A percentile compares a stretch with the other conserved stretches of the same genome.
phyloP scores from a whole-genome alignment of 2,797 vertebrate species.

The Chiloscyllium punctatum region DNA sequence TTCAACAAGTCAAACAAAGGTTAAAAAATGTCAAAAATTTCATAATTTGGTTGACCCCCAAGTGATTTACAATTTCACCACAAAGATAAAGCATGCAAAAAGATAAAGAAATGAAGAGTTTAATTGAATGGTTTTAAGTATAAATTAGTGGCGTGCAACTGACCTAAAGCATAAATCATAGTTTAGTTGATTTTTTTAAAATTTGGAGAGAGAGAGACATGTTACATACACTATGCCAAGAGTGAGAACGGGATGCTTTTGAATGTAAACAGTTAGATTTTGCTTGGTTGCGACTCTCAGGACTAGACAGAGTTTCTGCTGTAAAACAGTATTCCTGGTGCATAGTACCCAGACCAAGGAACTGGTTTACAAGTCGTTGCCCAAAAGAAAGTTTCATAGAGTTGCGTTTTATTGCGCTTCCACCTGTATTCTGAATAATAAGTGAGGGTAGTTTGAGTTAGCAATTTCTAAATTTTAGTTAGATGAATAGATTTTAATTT shows the following conservation, averaged over 20 bases:
- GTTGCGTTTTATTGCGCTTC: conserved; percentile 60
- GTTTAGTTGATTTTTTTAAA: conserved; percentile 34
- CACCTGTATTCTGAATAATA: conserved; percentile 75
- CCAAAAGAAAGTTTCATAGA: conserved; percentile 81
- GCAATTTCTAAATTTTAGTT: conserved; percentile 13
- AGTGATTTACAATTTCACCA: not conserved
- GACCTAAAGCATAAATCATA: not conserved
- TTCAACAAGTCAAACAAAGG: not conserved
- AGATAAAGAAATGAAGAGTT: not conserved
- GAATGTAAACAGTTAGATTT: conserved; percentile 59
- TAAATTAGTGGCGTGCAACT: not conserved
- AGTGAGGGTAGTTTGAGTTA: conserved; percentile 43
- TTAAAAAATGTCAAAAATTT: not conserved
- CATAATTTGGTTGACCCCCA: not conserved
- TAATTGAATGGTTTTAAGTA: not conserved
- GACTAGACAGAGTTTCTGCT: conserved; percentile 70
- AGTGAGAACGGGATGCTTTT: conserved; percentile 80
- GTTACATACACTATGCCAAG: conserved; percentile 93
- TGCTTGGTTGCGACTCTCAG: conserved; percentile 55
- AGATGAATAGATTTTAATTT: not conserved
- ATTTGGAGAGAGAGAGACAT: conserved; percentile 49
- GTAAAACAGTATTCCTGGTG: conserved; percentile 75
- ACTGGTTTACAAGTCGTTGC: conserved; percentile 91
- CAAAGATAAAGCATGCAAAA: not conserved
- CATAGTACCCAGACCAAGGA: conserved; percentile 81